Base-by-base conservation (phyloP, 2,888 invertebrate species). In the Alcis repandata region DNA sequence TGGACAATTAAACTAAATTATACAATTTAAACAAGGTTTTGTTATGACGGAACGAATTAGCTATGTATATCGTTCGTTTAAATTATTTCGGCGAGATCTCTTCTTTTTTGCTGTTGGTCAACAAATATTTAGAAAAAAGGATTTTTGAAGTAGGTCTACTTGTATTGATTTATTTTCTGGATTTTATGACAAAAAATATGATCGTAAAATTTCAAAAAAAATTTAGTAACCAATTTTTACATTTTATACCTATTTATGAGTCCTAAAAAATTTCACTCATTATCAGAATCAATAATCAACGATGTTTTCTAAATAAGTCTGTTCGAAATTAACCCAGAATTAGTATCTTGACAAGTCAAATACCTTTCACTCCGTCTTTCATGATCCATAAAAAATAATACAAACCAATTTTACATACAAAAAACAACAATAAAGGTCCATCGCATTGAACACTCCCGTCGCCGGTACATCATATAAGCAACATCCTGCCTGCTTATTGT, bases 401-500 rank as follows among this genome's bases (percentile, higher is more conserved):
- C 11, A 6, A 8, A 38, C 20, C 32, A 19, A 41, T 41, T 56
- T 60, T 43, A 32, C 46, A 32, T 27, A 53, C 59, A 63, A 63
- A 51, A 36, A 73, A 73, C 62, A 72, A 69, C 70, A 65, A 60
- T 56, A 45, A 59, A 19, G 19, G 15, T 19, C 43, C 27, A 56
- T 56, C 20, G 45, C 46, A 43, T 59, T 33, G 59, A 59, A 63
- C 71, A 69, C 63, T 61, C 69, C 73, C 73, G 66, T 69, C 78
- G 76, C 79, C 84, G 84, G 86, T 84, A 80, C 83, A 83, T 88
- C 85, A 91, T 91, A 92, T 92, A 89, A 90, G 90, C 90, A 86
- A 92, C 89, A 92, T 92, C 91, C 92, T 90, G 91, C 87, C 91
- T 90, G 90, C 89, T 90, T 91, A 92, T 92, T 92, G 92, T 92